Evolutionary conservation across 2,797 vertebrate species (phyloP).

Genomic region (Labeo calbasu): DNA sequence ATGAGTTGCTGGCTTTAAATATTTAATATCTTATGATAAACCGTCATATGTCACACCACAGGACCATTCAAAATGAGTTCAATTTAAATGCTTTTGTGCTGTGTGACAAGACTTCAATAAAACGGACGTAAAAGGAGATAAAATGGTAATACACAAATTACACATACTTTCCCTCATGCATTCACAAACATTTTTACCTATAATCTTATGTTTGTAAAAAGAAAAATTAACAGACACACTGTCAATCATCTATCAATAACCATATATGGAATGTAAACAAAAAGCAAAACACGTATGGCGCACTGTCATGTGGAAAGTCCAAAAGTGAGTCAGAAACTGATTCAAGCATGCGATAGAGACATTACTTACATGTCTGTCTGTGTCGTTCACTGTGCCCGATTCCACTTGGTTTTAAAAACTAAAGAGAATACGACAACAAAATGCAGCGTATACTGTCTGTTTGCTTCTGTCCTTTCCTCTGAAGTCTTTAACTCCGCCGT

Average conservation of each 20-base stretch:
- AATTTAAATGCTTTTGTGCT: background rate
- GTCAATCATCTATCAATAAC: background rate
- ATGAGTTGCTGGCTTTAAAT: background rate
- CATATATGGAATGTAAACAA: constrained; percentile 13
- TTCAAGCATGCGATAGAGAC: background rate
- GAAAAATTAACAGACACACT: background rate
- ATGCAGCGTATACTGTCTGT: background rate
- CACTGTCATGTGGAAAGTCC: constrained; percentile 16
- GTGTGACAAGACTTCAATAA: background rate
- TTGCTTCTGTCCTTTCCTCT: background rate
- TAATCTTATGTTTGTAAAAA: background rate
- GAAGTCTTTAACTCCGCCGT: constrained; percentile 21
- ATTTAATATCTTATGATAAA: background rate
- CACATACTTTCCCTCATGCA: background rate
- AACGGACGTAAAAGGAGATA: background rate
- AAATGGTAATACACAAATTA: background rate
- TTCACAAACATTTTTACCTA: background rate
- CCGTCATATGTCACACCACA: background rate
- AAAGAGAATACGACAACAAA: background rate
- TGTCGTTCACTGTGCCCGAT: constrained; percentile 17
- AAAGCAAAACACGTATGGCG: background rate
- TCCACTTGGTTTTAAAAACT: constrained; percentile 18
- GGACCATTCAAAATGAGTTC: background rate
- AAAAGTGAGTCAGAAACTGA: constrained; percentile 25
- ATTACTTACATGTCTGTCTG: constrained; percentile 47